Evolutionary conservation across 2,797 vertebrate species (phyloP).

Genomic region (Diceros bicornis): DNA sequence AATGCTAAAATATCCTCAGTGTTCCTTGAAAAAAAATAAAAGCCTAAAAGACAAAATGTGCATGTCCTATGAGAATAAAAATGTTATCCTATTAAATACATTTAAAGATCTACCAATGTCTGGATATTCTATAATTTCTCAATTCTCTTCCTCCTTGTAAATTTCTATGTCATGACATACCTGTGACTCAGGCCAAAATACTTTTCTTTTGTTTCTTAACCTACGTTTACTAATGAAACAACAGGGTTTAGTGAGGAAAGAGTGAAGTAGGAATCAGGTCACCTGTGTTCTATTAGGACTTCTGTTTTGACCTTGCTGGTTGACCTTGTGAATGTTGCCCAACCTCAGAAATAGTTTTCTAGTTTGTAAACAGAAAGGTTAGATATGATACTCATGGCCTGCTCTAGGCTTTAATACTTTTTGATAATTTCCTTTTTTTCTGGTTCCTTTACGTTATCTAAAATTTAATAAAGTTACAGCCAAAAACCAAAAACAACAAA

Average conservation of each 20-base stretch:
- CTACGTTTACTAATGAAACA: background rate
- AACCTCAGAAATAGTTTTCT: background rate
- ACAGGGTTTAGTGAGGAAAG: background rate
- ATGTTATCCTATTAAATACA: constrained; percentile 67
- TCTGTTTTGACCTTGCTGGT: background rate
- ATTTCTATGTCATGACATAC: background rate
- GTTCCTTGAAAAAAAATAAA: background rate
- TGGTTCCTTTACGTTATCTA: background rate
- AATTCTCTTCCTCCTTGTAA: background rate
- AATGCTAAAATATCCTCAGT: background rate
- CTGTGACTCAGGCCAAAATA: background rate
- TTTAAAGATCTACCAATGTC: background rate
- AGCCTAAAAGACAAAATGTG: background rate
- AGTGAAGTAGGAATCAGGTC: background rate
- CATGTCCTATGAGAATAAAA: constrained; percentile 11
- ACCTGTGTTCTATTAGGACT: background rate
- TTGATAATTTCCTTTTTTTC: background rate
- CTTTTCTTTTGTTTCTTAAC: background rate
- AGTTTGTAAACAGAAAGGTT: background rate
- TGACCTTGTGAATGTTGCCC: background rate
- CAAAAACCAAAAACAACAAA: background rate
- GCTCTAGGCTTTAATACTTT: background rate
- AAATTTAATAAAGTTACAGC: background rate
- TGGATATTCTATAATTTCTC: background rate
- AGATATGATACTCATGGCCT: background rate